These are phyloP conservation scores for Meiosimyza decipiens DNA, from an alignment of 2,888 invertebrate species.

Conservation along the genomic window DNA sequence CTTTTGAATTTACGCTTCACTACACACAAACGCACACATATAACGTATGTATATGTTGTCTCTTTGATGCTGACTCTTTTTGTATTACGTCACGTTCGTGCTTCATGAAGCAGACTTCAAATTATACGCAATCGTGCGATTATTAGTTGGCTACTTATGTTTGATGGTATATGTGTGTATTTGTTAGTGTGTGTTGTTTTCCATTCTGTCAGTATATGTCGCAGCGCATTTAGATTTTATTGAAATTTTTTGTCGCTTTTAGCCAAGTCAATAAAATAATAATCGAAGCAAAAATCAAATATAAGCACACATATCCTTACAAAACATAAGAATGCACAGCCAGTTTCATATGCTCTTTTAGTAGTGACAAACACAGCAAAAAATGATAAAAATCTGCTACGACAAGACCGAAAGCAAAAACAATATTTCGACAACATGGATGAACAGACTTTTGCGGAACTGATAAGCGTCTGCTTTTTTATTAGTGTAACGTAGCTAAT, in stretches of 20 bases:
- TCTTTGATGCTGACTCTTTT: slow-evolving; percentile 7
- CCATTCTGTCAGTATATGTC: slow-evolving; percentile 16
- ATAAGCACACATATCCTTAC: not conserved
- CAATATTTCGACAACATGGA: too few relatives aligned
- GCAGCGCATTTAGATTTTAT: slow-evolving; percentile 37
- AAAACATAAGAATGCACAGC: too few relatives aligned
- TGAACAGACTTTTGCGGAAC: too few relatives aligned
- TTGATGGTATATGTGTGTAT: slow-evolving; percentile 1
- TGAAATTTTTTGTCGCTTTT: slow-evolving; percentile 32
- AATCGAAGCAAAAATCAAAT: slow-evolving; percentile 25
- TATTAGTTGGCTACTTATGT: slow-evolving; percentile 19
- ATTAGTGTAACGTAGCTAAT: too few relatives aligned
- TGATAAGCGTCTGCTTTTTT: too few relatives aligned
- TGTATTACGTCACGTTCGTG: slow-evolving; percentile 30
- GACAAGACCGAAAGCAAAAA: too few relatives aligned
- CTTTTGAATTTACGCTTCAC: slow-evolving; percentile 10
- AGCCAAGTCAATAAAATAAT: slow-evolving; percentile 35
- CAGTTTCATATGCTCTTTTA: too few relatives aligned
- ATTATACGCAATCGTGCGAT: slow-evolving; percentile 32
- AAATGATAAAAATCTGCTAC: too few relatives aligned
- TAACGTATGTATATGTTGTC: not conserved
- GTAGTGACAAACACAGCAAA: too few relatives aligned
- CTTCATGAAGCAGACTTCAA: slow-evolving; percentile 29
- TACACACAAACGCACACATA: not conserved
- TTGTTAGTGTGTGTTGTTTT: slow-evolving; percentile 16